phyloP scores from a whole-genome alignment of 1,140 invertebrate species.

The Trichonephila clavipes region DNA sequence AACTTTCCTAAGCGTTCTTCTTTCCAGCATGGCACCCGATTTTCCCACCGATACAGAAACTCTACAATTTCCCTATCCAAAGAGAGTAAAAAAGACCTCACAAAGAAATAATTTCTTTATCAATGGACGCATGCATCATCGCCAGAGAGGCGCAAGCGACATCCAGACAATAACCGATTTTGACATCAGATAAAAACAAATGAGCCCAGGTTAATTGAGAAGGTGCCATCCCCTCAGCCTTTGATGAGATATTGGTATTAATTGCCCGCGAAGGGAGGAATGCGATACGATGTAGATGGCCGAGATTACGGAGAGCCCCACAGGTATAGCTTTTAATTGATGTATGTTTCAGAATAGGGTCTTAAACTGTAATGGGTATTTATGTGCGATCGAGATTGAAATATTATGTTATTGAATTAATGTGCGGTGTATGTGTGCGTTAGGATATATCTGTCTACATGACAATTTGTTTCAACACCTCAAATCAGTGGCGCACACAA shows the following conservation, averaged over 20 bases:
- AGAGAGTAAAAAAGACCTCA: too few species aligned
- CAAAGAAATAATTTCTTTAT: background rate
- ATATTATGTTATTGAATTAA: background rate
- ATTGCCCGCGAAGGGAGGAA: constrained; percentile 36
- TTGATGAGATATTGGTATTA: constrained; percentile 58
- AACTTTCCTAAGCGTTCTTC: too few species aligned
- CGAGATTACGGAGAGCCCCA: background rate
- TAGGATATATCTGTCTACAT: too few species aligned
- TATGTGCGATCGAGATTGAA: background rate
- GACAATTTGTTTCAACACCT: too few species aligned
- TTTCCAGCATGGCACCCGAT: too few species aligned
- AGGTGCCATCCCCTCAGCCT: constrained; percentile 17
- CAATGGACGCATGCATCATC: constrained; percentile 21
- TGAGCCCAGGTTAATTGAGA: constrained; percentile 55
- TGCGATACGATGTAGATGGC: constrained; percentile 6
- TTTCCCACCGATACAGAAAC: too few species aligned
- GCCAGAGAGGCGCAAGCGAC: background rate
- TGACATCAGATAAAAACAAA: constrained; percentile 47
- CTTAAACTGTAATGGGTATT: background rate
- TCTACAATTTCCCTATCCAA: too few species aligned
- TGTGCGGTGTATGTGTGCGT: background rate
- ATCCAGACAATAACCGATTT: constrained; percentile 30
- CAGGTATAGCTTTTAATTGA: background rate
- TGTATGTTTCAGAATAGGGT: background rate
- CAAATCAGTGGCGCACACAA: too few species aligned